Conservation (phyloP, 2,113 vertebrate species). For the Spermophilus dauricus region DNA sequence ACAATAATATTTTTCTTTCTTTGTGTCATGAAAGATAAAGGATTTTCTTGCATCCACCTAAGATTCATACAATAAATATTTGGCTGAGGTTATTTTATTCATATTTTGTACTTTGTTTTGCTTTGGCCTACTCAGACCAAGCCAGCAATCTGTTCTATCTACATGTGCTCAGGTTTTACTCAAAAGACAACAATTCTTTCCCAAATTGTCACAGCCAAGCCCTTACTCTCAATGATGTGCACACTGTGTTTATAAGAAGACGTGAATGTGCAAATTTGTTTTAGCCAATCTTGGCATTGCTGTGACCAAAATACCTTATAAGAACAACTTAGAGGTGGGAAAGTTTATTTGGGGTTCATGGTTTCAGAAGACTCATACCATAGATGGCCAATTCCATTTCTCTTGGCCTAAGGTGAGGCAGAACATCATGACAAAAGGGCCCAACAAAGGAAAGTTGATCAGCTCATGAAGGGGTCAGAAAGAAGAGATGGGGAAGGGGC, state of each 20-base stretch:
- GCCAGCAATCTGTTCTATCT: not conserved
- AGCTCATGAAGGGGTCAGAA: too few species aligned
- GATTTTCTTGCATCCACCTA: not conserved
- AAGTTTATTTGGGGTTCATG: too few species aligned
- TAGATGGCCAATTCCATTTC: too few species aligned
- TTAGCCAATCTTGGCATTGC: too few species aligned
- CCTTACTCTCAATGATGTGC: not conserved
- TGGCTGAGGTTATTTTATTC: not conserved
- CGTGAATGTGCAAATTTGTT: not conserved
- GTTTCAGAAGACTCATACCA: too few species aligned
- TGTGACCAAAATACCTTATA: too few species aligned
- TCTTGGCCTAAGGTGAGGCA: too few species aligned
- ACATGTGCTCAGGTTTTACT: not conserved
- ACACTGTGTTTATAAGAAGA: not conserved
- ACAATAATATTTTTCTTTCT: not conserved
- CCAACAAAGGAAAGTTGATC: too few species aligned
- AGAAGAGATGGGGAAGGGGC: too few species aligned
- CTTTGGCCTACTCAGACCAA: not conserved
- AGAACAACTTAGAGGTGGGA: too few species aligned
- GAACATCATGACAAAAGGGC: too few species aligned
- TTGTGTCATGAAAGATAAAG: not conserved
- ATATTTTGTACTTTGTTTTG: not conserved
- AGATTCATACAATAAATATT: not conserved
- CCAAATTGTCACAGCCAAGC: not conserved
- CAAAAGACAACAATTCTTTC: not conserved